These are phyloP conservation scores for Poecilia velifera DNA, from an alignment of 2,797 vertebrate genomes.

Conservation along the genomic window DNA sequence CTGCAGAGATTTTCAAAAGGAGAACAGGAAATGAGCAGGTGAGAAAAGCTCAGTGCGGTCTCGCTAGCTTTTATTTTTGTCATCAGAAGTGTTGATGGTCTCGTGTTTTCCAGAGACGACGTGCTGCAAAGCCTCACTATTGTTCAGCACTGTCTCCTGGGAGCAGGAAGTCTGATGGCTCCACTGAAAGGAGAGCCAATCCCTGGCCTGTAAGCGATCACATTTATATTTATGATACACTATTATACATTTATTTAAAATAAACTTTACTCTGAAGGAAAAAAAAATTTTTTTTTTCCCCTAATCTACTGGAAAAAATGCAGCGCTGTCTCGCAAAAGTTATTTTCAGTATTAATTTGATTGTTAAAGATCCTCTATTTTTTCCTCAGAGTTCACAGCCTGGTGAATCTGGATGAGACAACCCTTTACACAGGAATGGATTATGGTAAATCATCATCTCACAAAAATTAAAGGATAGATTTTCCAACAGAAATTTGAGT, in stretches of 20 bases:
- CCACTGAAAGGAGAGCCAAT: slow-evolving; percentile 91
- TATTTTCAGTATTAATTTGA: slow-evolving; percentile 12
- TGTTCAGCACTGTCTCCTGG: slow-evolving; percentile 94
- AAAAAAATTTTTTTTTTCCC: neutral
- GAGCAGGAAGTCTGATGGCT: slow-evolving; percentile 91
- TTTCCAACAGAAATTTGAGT: neutral
- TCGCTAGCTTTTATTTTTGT: neutral
- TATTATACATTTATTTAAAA: neutral
- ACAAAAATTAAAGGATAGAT: neutral
- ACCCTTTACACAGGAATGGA: slow-evolving; percentile 90
- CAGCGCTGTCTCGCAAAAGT: neutral
- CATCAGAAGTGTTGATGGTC: slow-evolving; percentile 1
- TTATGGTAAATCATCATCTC: slow-evolving; percentile 80
- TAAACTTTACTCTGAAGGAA: neutral
- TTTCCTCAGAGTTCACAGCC: slow-evolving; percentile 86
- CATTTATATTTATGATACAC: neutral
- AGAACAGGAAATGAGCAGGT: slow-evolving; percentile 92
- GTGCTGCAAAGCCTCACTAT: slow-evolving; percentile 93
- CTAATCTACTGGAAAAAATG: neutral
- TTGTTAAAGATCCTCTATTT: slow-evolving; percentile 3
- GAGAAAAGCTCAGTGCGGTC: neutral
- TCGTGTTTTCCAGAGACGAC: slow-evolving; percentile 86
- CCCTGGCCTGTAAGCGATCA: slow-evolving; percentile 87
- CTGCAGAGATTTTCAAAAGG: slow-evolving; percentile 87
- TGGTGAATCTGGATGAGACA: slow-evolving; percentile 93